A percentile compares a stretch with the other conserved stretches of the same genome.
These are phyloP conservation scores for Oligia strigilis DNA, from an alignment of 2,888 invertebrate species.

Conservation along the genomic window DNA sequence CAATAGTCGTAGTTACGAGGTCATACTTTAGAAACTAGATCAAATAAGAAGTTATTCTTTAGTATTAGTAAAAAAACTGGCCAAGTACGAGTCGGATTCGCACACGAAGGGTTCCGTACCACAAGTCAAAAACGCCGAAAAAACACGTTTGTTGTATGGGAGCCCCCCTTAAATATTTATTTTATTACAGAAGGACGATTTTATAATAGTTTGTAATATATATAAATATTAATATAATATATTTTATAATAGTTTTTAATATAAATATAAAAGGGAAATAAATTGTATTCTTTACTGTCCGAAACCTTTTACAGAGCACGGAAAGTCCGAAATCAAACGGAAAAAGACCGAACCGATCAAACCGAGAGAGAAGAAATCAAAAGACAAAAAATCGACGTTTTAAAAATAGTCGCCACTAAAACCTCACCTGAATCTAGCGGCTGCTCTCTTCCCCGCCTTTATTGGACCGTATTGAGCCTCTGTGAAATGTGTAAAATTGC, in stretches of 20 bases:
- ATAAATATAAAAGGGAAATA: neutral
- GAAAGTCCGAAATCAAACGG: neutral
- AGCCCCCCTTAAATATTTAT: no score
- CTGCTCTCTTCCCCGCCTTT: conserved; percentile 74
- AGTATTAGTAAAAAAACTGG: no score
- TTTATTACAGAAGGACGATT: no score
- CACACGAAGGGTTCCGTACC: no score
- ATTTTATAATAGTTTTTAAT: no score
- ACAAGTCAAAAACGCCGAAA: no score
- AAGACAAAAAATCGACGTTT: conserved; percentile 5
- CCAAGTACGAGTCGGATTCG: no score
- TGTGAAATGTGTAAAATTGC: conserved; percentile 83
- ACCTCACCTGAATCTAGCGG: conserved; percentile 55
- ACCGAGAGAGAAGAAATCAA: neutral
- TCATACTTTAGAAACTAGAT: conserved; percentile 1
- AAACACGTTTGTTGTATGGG: no score
- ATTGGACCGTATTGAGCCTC: conserved; percentile 81
- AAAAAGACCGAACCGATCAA: neutral
- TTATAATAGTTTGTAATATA: no score
- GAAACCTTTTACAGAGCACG: neutral
- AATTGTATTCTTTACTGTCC: neutral
- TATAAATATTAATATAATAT: no score
- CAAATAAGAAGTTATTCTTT: neutral
- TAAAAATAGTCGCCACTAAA: conserved; percentile 53
- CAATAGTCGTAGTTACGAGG: conserved; percentile 41